Conservation (phyloP, 92 coral and sea anemone genomes). For the Palythoa heliodiscus region DNA sequence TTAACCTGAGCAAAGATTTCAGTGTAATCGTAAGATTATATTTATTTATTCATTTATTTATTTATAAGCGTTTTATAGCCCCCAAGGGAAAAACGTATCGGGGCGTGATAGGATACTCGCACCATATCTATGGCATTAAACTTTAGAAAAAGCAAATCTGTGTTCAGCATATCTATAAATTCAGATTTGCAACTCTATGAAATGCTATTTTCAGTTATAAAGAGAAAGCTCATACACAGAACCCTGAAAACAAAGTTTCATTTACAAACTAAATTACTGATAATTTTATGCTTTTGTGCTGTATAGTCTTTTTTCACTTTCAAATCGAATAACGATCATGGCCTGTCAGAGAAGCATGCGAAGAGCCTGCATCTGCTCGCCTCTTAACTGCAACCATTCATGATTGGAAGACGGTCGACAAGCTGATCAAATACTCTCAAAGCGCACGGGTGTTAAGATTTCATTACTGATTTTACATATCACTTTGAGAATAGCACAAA, state of each 20-base stretch:
- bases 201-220: neutral
- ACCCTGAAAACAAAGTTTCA: neutral
- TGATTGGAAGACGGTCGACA: neutral
- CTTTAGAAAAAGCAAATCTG: neutral
- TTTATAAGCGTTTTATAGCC: too few species aligned
- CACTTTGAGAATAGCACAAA: neutral
- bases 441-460: constrained; percentile 23
- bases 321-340: neutral
- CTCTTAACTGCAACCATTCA: neutral
- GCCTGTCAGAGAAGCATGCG: neutral
- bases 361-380: constrained; percentile 11
- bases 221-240: too few species aligned
- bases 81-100: too few species aligned
- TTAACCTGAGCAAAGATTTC: constrained; percentile 21
- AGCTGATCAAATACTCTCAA: constrained; percentile 32
- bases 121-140: neutral
- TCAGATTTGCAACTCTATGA: neutral
- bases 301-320: neutral
- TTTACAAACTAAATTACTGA: neutral
- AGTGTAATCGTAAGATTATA: constrained; percentile 27
- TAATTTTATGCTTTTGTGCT: neutral
- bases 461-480: constrained; percentile 20
- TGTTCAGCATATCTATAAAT: neutral
- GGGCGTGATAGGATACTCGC: neutral
- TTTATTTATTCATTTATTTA: neutral